These are phyloP conservation scores for Rhagoletis zephyria DNA, from an alignment of 1,140 invertebrate genomes.

Conservation along the genomic window DNA sequence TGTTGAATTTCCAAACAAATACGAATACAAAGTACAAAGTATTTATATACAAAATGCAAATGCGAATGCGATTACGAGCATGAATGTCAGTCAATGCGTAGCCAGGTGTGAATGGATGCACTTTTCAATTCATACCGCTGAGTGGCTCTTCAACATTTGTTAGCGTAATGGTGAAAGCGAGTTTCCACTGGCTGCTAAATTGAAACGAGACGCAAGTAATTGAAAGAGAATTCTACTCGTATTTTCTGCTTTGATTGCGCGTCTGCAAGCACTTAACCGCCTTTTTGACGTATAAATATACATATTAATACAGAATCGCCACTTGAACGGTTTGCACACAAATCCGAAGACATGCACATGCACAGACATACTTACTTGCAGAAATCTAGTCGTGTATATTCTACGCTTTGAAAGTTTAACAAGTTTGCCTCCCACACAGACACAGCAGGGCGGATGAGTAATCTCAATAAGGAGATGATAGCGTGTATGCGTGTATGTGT, in stretches of 20 bases:
- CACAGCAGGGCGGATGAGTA: slow-evolving; percentile 36
- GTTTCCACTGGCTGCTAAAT: slow-evolving; percentile 3
- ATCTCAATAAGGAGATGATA: slow-evolving; percentile 6
- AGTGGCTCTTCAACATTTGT: slow-evolving; percentile 43
- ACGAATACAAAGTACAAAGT: too few relatives aligned
- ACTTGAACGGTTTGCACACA: slow-evolving; percentile 34
- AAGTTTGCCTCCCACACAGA: background rate
- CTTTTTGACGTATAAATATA: slow-evolving; percentile 14
- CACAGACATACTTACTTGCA: background rate
- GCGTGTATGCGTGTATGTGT: background rate
- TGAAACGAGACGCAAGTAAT: slow-evolving; percentile 44
- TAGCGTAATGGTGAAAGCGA: slow-evolving; percentile 26
- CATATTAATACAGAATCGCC: slow-evolving; percentile 18
- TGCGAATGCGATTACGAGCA: background rate
- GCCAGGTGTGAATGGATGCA: slow-evolving; percentile 47
- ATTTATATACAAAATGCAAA: too few relatives aligned
- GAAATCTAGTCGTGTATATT: background rate
- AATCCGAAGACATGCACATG: background rate
- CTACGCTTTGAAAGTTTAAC: background rate
- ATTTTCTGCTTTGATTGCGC: slow-evolving; percentile 50
- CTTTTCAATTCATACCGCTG: slow-evolving; percentile 10
- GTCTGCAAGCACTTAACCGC: slow-evolving; percentile 51
- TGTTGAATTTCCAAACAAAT: background rate
- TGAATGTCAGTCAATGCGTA: slow-evolving; percentile 35
- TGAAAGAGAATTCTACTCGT: slow-evolving; percentile 34